A percentile compares a stretch with the other conserved stretches of the same genome.
Conservation (phyloP, 2,113 vertebrate species). For the Aplodontia rufa region DNA sequence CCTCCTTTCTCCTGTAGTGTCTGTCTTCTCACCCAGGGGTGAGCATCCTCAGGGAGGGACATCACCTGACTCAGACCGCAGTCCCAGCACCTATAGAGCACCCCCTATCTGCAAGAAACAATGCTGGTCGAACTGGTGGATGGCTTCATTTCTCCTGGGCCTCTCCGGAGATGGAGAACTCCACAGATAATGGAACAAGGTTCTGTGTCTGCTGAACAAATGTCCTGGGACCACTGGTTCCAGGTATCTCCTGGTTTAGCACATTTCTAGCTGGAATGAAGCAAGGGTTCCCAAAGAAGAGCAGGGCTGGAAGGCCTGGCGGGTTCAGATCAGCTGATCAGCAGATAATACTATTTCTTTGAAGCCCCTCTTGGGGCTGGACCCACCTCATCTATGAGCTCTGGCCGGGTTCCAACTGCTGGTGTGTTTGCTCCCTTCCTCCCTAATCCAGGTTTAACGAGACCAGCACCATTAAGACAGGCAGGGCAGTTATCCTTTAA, state of each 20-base stretch:
- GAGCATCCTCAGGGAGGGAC: background rate
- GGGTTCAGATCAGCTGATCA: background rate
- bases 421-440: background rate
- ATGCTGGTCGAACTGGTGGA: background rate
- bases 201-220: background rate
- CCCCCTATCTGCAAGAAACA: background rate
- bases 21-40: background rate
- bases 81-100: background rate
- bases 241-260: background rate
- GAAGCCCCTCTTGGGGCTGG: slow-evolving; percentile 1
- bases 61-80: background rate
- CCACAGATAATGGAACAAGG: background rate
- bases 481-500: slow-evolving; percentile 54
- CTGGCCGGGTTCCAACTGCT: background rate
- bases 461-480: slow-evolving; percentile 60
- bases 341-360: background rate
- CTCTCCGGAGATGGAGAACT: background rate
- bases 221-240: background rate
- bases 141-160: background rate
- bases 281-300: background rate
- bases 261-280: background rate
- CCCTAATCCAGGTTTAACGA: slow-evolving; percentile 62
- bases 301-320: background rate
- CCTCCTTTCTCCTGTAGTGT: background rate
- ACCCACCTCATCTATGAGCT: background rate